Evolutionary conservation across 1,140 invertebrate species (phyloP), one percentile per base, ranked within the genome.

Genomic region (Scaptomyza pallida): DNA sequence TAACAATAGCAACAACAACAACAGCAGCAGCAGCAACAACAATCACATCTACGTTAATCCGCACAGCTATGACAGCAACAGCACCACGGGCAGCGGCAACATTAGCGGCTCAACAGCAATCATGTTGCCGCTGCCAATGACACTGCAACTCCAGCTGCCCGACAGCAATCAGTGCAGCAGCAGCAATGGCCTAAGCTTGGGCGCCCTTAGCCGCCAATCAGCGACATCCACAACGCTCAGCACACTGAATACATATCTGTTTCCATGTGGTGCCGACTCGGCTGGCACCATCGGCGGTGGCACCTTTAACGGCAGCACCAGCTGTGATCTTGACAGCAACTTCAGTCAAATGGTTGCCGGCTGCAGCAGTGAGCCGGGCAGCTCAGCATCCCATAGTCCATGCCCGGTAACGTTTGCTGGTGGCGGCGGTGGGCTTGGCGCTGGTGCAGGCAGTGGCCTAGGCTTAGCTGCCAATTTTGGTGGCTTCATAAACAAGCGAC

Each of bases 201-300:
- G 63, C 45, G 61, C 64, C n/a, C 60, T 75, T 35, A 72, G 68
- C 13, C 70, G 67, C 13, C 70, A 60, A 6, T 67, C 64, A 1
- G 75, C 68, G 17, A 90, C 89, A 5, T 89, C 89, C 35, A 89
- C 89, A 2, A 90, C 89, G 3, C 51, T 90, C 23, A 90, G 89
- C 72, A 90, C 89, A 12, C 68, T 90, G 8, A 90, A 90, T 40
- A 90, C 89, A 90, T 90, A 90, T 90, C 89, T 90, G 4, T 90
- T 90, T 44, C 89, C 89, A 52, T 72, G 89, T 21, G 89, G 89
- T 33, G 77, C 88, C 51, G 89, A 90, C 43, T 90, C 88, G 6
- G 79, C 83, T 2, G 80, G 80, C 62, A 88, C 79, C 23, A 73
- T 82, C 21, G 79, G 79, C 9, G 78, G 69, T 5, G 70, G 62